Evolutionary conservation across 2,888 invertebrate genomes (phyloP), one percentile per base, ranked within the genome.

Genomic region (Malthinus flaveolus): DNA sequence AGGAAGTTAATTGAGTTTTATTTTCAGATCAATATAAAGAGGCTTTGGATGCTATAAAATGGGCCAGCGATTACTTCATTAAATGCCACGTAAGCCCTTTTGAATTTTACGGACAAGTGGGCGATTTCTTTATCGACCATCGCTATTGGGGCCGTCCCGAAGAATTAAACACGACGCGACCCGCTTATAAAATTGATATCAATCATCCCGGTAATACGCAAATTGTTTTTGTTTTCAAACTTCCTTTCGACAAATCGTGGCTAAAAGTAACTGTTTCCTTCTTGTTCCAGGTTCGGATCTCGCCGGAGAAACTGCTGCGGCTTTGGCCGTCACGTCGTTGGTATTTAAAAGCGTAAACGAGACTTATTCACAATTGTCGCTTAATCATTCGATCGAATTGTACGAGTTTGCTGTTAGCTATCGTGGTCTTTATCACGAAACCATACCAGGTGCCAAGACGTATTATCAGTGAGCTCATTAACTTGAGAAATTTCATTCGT

Each of bases 111-210:
- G 83, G 82, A 0, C 84, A 84, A 76, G 83, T 85, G 11, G 83
- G 83, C 1, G 82, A 84, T 67, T 86, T 85, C 52, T 71, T 75
- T 11, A 68, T 79, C 9, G 86, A 86, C 68, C 85, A 86, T 66
- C 72, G 75, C 1, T 84, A 79, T 69, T 87, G 86, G 86, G 85
- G 84, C 1, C 75, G 86, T 47, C 85, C 86, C 3, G 86, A 87
- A 71, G 84, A 86, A 45, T 78, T 84, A 72, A 83, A 81, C 55
- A 83, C 80, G 74, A 75, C 78, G 1, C 76, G 86, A 56, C 85
- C 85, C 1, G 80, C 84, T 3, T 83, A 79, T 70, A 84, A 83
- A 71, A 82, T 86, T 48, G 82, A 83, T 59, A 68, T 77, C 8
- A 73, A 80, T 31, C 79, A 82, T 68, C 85, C 85, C 56, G 83